A percentile compares a stretch with the other conserved stretches of the same genome.
phyloP scores from a whole-genome alignment of 2,797 vertebrate species.

The Thamnophis elegans region DNA sequence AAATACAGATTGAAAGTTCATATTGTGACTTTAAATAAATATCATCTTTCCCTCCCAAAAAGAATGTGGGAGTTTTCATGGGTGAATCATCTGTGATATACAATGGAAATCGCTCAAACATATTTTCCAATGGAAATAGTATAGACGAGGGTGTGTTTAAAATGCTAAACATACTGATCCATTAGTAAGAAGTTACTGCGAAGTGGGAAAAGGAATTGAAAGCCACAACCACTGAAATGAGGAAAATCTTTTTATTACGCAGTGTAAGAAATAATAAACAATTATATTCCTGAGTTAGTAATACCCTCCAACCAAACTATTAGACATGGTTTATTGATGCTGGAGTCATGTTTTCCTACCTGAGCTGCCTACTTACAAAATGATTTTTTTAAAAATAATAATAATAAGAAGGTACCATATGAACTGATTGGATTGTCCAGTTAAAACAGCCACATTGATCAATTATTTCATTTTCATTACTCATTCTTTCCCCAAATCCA shows the following conservation, averaged over 20 bases:
- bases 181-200: slow-evolving; percentile 19
- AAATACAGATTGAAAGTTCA: neutral
- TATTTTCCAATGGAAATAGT: neutral
- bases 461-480: neutral
- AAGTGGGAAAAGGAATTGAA: neutral
- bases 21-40: neutral
- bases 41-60: neutral
- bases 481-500: neutral
- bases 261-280: slow-evolving; percentile 13
- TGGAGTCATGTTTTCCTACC: slow-evolving; percentile 23
- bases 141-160: neutral
- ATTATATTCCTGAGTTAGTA: slow-evolving; percentile 37
- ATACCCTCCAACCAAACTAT: slow-evolving; percentile 19
- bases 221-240: neutral
- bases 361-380: slow-evolving; percentile 38
- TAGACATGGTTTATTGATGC: neutral
- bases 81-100: neutral
- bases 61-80: neutral
- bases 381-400: slow-evolving; percentile 16
- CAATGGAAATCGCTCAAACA: slow-evolving; percentile 11
- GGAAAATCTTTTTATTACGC: neutral
- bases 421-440: slow-evolving; percentile 18
- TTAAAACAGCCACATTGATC: neutral
- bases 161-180: neutral
- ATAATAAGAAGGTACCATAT: neutral